These are phyloP conservation scores for Catocala fraxini DNA, from an alignment of 2,888 invertebrate species.

Conservation along the genomic window DNA sequence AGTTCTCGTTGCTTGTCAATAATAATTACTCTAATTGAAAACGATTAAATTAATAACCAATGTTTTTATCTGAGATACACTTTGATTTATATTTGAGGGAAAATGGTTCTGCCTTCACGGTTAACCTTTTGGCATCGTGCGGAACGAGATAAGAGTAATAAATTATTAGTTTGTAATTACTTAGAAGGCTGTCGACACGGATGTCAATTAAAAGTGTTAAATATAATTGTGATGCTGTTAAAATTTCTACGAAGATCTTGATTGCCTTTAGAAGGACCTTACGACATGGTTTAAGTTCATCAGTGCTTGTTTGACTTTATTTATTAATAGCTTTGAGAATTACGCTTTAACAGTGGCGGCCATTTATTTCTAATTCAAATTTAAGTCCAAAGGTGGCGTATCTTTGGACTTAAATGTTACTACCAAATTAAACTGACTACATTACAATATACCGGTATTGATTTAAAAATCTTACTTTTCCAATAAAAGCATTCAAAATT, in stretches of 20 bases:
- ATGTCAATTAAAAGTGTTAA: conserved; percentile 1
- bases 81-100: conserved; percentile 41
- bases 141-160: conserved; percentile 35
- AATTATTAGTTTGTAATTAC: conserved; percentile 50
- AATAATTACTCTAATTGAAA: conserved; percentile 46
- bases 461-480: not conserved
- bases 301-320: too few relatives aligned
- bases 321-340: too few relatives aligned
- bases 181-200: conserved; percentile 27
- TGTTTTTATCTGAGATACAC: conserved; percentile 26
- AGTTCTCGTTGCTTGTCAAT: conserved; percentile 29
- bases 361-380: too few relatives aligned
- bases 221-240: not conserved
- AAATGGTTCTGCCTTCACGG: conserved; percentile 23
- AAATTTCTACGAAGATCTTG: too few relatives aligned
- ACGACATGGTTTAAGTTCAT: too few relatives aligned
- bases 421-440: too few relatives aligned
- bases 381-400: too few relatives aligned
- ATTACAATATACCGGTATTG: too few relatives aligned
- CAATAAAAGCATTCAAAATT: too few relatives aligned
- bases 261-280: too few relatives aligned
- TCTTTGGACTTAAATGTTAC: too few relatives aligned
- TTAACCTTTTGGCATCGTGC: conserved; percentile 45
- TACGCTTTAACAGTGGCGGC: too few relatives aligned
- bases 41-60: conserved; percentile 30